Base-by-base conservation (phyloP, 2,888 invertebrate species). In the Mimumesa dahlbomi region DNA sequence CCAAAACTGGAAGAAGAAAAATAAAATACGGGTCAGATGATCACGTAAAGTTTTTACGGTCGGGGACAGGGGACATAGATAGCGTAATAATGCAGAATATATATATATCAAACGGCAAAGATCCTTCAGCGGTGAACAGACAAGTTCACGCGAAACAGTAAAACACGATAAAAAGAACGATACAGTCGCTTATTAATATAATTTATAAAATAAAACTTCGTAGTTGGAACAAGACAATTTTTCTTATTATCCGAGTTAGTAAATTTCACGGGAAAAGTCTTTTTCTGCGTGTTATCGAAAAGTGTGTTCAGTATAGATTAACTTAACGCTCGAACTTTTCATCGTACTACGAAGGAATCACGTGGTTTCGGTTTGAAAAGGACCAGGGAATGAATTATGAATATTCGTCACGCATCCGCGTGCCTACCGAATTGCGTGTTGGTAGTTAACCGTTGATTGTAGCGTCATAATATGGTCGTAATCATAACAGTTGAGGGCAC, bases 1-100 rank as follows among this genome's bases (percentile, higher is more conserved):
- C 96, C 96, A 96, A 89, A 96, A 95, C 92, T 97, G 96, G 11
- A 67, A 61, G 25, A 18, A 50, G 18, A 36, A 3, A 21, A 40
- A 40, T 16, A 9, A n/a, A 42, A n/a, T 22, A 13, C 14, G 11
- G 6, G n/a, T 61, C 52, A 18, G 25, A 53, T 36, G 1, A 11
- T 11, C 18, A 18, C n/a, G 4, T 13, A 36, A 36, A n/a, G 4
- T 2, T 7, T 13, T 4, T 36, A 36, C 36, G n/a, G n/a, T 13
- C 13, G n/a, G 9, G n/a, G 11, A 1, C 7, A 36, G 1, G 7
- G 0, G 1, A n/a, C 5, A 36, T 36, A 11, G 5, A 4, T 36
- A 13, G n/a, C 36, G n/a, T 36, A 4, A 4, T 6, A 29, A 29
- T 29, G 29, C 6, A 29, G 29, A 29, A 29, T 34, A n/a, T 4